These are phyloP conservation scores for Pandemis heparana DNA, from an alignment of 2,888 invertebrate species.

Conservation along the genomic window DNA sequence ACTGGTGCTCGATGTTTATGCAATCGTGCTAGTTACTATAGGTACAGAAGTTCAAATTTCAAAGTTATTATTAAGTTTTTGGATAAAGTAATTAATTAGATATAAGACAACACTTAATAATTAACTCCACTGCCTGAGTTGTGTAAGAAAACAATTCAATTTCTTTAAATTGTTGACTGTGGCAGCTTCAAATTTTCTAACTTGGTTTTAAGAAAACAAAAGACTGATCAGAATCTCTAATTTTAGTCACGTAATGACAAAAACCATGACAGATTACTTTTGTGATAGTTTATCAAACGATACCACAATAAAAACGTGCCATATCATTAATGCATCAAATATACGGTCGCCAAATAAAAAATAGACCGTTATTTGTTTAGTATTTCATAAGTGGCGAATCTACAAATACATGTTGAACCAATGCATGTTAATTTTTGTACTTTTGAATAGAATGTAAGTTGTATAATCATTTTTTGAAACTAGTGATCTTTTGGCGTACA, in stretches of 20 bases:
- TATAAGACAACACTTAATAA: background rate
- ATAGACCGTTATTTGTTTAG: slow-evolving; percentile 28
- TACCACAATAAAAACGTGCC: slow-evolving; percentile 26
- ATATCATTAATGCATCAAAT: slow-evolving; percentile 27
- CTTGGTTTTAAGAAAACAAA: slow-evolving; percentile 44
- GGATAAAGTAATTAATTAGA: background rate
- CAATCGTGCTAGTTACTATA: background rate
- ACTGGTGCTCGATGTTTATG: background rate
- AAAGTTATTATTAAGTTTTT: slow-evolving; percentile 4
- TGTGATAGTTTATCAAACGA: slow-evolving; percentile 53
- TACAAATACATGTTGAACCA: slow-evolving; percentile 18
- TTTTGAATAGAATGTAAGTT: slow-evolving; percentile 12
- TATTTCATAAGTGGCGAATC: slow-evolving; percentile 13
- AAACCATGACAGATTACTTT: slow-evolving; percentile 63
- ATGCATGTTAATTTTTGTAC: slow-evolving; percentile 30
- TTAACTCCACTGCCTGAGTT: slow-evolving; percentile 10
- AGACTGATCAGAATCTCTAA: slow-evolving; percentile 72
- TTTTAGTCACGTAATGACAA: slow-evolving; percentile 26
- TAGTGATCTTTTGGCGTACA: slow-evolving; percentile 23
- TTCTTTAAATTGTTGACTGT: background rate
- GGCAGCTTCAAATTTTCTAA: slow-evolving; percentile 22
- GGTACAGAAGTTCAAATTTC: slow-evolving; percentile 19
- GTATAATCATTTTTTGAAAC: slow-evolving; percentile 12
- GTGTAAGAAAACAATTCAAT: background rate
- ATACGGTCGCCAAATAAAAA: slow-evolving; percentile 20